Base-by-base conservation (phyloP, 2,888 invertebrate genomes). In the Amblyjoppa fuscipennis region DNA sequence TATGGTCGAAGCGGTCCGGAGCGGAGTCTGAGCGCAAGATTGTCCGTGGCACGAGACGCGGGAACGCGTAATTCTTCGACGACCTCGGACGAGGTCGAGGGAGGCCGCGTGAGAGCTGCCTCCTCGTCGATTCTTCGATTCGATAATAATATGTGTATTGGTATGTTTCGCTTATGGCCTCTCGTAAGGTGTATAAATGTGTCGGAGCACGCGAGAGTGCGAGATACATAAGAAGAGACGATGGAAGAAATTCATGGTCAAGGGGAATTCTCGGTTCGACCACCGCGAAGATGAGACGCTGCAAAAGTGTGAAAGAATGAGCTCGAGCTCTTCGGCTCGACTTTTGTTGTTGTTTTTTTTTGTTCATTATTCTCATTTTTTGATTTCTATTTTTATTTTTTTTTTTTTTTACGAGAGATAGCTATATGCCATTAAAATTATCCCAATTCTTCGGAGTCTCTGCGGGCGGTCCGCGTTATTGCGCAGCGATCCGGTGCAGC, bases 21-120 rank as follows among this genome's bases (percentile, higher is more conserved):
- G 64, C 16, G 16, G 16, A 59, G 16, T 64, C 64, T 7, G 34
- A n/a, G 31, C 31, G 38, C 64, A 38, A 56, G 38, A 31, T 45
- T 49, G 16, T 66, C 11, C 51, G 34, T 5, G 49, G 75, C 13
- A 49, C 16, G 51, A 64, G 76, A 51, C 69, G 69, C 34, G 68
- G 31, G 31, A 49, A 53, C 61, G 66, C 77, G 82, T 56, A 73
- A 77, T 76, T 71, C 61, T 70, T 76, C 20, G 53, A 31, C 53
- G 82, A 71, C 71, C 82, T 82, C 82, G 82, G 73, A 68, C 45
- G 77, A 71, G 77, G 82, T 82, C 77, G 71, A 41, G 76, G 45
- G 53, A 53, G 16, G 3, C 66, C 68, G 64, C 76, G 51, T 25
- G 20, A 31, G 41, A 20, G 41, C 20, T 59, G 25, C 25, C 45